These are phyloP conservation scores for Peucedramus taeniatus DNA, from an alignment of 2,113 vertebrate species.

Conservation along the genomic window DNA sequence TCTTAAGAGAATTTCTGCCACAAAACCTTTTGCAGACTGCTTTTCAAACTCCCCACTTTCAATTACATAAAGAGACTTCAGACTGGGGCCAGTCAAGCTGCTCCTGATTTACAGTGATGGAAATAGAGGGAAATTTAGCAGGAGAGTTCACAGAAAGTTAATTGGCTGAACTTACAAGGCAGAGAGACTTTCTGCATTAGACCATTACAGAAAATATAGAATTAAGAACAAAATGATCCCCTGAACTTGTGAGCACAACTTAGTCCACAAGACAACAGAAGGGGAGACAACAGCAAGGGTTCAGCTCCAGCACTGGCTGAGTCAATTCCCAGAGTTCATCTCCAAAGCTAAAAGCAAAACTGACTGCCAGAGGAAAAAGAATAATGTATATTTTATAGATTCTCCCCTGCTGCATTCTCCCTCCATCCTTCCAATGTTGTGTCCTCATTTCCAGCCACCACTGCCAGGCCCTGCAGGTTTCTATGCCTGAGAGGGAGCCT, in stretches of 20 bases:
- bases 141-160: conserved; percentile 30
- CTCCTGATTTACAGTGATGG: not conserved
- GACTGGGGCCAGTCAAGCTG: not conserved
- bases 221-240: not conserved
- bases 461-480: not conserved
- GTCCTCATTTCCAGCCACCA: not conserved
- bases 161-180: not conserved
- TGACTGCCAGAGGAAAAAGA: not conserved
- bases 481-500: not conserved
- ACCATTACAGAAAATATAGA: not conserved
- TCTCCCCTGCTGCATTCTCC: not conserved
- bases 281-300: not conserved
- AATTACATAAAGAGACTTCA: not conserved
- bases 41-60: not conserved
- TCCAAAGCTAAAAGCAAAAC: not conserved
- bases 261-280: not conserved
- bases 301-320: not conserved
- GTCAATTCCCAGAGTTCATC: not conserved
- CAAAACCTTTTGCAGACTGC: not conserved
- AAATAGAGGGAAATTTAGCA: not conserved
- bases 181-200: not conserved
- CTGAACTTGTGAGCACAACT: not conserved
- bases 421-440: not conserved
- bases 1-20: not conserved
- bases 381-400: not conserved